Evolutionary conservation across 2,888 invertebrate species (phyloP).

Genomic region (Crepidodera aurea): DNA sequence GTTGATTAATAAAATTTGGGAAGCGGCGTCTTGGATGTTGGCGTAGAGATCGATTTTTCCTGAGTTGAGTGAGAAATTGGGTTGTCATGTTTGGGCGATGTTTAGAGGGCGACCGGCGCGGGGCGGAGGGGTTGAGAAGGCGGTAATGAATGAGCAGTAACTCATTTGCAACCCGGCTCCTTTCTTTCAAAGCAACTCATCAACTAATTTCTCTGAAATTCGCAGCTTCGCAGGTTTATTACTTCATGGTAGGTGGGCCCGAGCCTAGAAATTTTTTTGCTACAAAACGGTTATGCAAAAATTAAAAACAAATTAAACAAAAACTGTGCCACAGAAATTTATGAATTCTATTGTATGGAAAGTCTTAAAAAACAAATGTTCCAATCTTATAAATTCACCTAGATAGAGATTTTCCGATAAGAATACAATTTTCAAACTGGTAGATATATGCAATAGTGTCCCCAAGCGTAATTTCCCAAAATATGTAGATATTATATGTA

Average conservation of each 20-base stretch:
- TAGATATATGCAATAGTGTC: no score
- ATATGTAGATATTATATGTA: no score
- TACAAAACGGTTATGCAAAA: no score
- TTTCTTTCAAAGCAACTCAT: constrained; percentile 59
- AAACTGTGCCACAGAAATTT: no score
- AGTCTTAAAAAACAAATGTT: no score
- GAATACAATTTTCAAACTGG: no score
- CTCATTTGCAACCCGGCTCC: constrained; percentile 60
- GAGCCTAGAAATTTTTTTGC: constrained; percentile 2
- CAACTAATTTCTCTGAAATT: constrained; percentile 60
- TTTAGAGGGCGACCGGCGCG: constrained; percentile 40
- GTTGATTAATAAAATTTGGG: constrained; percentile 29
- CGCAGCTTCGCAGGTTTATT: constrained; percentile 58
- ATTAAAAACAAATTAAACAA: no score
- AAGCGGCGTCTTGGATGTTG: constrained; percentile 22
- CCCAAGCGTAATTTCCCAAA: no score
- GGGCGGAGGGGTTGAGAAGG: constrained; percentile 18
- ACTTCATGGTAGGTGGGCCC: constrained; percentile 37
- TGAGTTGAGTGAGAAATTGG: constrained; percentile 44
- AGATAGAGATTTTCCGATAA: no score
- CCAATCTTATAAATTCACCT: no score
- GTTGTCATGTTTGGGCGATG: constrained; percentile 49
- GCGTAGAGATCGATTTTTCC: constrained; percentile 43
- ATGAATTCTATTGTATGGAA: no score
- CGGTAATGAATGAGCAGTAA: constrained; percentile 52